Evolutionary conservation across 2,113 vertebrate genomes (phyloP).

Genomic region (Pangasianodon hypophthalmus): DNA sequence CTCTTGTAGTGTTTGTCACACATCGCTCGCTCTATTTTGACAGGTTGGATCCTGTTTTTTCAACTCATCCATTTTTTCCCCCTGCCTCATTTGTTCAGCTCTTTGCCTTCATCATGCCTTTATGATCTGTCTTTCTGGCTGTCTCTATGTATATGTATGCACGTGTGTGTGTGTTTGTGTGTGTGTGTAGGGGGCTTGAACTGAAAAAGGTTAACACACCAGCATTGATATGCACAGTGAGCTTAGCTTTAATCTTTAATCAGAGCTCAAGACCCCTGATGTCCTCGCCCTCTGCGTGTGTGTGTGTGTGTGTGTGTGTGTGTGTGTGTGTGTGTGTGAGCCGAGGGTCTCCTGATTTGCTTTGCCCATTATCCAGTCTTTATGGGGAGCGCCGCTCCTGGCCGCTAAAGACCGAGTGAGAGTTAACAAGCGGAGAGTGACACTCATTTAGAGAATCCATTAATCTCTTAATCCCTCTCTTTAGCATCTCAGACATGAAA

Average conservation of each 20-base stretch:
- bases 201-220: constrained; percentile 41
- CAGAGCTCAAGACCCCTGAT: constrained; percentile 44
- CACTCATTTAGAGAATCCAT: constrained; percentile 45
- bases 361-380: constrained; percentile 36
- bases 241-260: constrained; percentile 48
- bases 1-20: not conserved
- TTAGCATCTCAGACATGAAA: constrained; percentile 46
- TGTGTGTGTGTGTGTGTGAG: not conserved
- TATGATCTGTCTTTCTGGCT: not conserved
- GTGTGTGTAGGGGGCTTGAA: constrained; percentile 26
- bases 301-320: constrained; percentile 15
- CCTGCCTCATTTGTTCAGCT: not conserved
- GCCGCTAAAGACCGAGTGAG: constrained; percentile 17
- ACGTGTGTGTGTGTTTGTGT: constrained; percentile 20
- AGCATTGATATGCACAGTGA: constrained; percentile 47
- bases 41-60: constrained; percentile 40
- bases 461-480: constrained; percentile 45
- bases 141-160: constrained; percentile 4
- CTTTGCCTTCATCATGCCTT: constrained; percentile 9
- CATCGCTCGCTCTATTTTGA: constrained; percentile 17
- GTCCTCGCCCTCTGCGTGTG: constrained; percentile 31
- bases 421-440: constrained; percentile 44
- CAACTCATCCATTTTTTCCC: constrained; percentile 3
- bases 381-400: constrained; percentile 8
- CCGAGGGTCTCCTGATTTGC: constrained; percentile 26